Evolutionary conservation across 2,113 vertebrate species (phyloP), one percentile per base, ranked within the genome.

Genomic region (Megaceryle torquata): DNA sequence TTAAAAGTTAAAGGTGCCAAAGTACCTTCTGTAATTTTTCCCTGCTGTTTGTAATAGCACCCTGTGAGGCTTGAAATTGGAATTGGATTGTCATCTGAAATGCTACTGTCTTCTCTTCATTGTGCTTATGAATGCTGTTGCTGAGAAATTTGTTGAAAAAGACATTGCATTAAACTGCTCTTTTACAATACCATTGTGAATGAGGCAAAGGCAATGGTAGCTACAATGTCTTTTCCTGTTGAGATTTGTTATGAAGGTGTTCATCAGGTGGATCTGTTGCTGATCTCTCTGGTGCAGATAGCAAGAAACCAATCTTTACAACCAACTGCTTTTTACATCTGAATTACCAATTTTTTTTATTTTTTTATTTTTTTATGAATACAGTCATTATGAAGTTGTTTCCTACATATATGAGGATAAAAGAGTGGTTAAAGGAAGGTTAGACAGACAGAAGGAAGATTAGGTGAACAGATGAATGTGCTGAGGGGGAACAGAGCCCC

Each of bases 61-160:
- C 95, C 94, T 95, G 89, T 95, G 92, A 96, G 91, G 91, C 96
- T 95, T 96, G 96, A 96, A 96, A 96, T 96, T 96, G 88, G 86
- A 97, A 94, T 82, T 85, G 95, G 83, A 82, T 96, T 91, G 83
- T 92, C 93, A 54, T 87, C 74, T 75, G 88, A 87, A 92, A 11
- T 17, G 44, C 84, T 87, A 10, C 91, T 89, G 65, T 80, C 83
- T 61, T 37, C 87, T 87, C 2, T 0, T 61, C 1, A 0, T n/a
- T 4, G 60, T 87, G 78, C 75, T 92, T 91, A 80, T 59, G 37
- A 79, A 39, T 46, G 83, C 81, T 59, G 50, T 35, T 51, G 86
- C 93, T 82, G 65, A 80, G 81, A 59, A 82, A 77, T 51, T 33
- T 43, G 57, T 19, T 65, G 70, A 5, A 50, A 77, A 77, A 82